phyloP scores from a whole-genome alignment of 1,140 invertebrate genomes.

The Leptinotarsa lineolata region DNA sequence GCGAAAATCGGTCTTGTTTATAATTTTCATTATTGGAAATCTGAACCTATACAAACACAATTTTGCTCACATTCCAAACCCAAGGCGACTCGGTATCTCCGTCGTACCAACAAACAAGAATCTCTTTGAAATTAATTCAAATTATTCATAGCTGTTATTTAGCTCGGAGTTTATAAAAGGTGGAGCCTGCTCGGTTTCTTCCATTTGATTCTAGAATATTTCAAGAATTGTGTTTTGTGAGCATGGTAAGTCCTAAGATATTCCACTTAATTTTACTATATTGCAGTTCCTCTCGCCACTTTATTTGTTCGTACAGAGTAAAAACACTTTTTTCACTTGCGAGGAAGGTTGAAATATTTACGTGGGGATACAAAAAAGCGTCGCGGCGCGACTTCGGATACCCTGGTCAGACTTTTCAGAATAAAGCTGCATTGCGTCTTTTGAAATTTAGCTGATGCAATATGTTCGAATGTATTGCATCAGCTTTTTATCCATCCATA shows the following conservation, averaged over 20 bases:
- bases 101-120: background rate
- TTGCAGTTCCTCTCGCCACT: no score
- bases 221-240: constrained; percentile 14
- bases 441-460: constrained; percentile 22
- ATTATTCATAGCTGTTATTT: constrained; percentile 17
- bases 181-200: constrained; percentile 1
- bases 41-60: background rate
- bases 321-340: no score
- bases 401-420: background rate
- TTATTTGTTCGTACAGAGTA: no score
- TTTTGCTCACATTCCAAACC: background rate
- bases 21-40: no score
- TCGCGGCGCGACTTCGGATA: background rate
- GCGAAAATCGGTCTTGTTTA: no score
- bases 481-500: background rate
- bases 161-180: constrained; percentile 20
- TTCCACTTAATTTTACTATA: no score
- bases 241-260: constrained; percentile 9
- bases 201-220: constrained; percentile 1
- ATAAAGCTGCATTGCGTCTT: background rate
- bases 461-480: constrained; percentile 27
- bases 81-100: constrained; percentile 17
- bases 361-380: background rate
- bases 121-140: constrained; percentile 15
- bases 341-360: no score